phyloP scores from a whole-genome alignment of 2,113 vertebrate species.

The Pholis gunnellus region DNA sequence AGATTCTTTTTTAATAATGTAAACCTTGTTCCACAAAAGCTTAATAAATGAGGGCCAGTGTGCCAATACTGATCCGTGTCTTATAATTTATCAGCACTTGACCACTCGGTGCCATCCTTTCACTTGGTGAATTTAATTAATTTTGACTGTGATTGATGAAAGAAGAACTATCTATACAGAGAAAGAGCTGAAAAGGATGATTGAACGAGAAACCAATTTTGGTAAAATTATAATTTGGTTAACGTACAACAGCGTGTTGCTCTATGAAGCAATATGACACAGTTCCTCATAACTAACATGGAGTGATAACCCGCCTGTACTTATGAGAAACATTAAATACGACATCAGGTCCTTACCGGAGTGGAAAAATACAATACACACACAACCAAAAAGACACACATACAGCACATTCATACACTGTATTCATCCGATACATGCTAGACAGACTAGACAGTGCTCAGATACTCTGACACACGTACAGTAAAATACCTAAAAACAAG shows the following conservation, averaged over 20 bases:
- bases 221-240: conserved; percentile 8
- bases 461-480: not conserved
- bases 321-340: not conserved
- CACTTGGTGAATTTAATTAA: conserved; percentile 8
- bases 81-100: conserved; percentile 40
- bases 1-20: not conserved
- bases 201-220: conserved; percentile 18
- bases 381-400: too few relatives aligned
- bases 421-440: not conserved
- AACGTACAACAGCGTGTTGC: not conserved
- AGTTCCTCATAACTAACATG: not conserved
- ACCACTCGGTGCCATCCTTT: not conserved
- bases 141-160: conserved; percentile 32
- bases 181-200: conserved; percentile 6
- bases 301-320: not conserved
- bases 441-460: not conserved
- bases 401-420: not conserved
- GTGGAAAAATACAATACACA: not conserved
- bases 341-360: not conserved
- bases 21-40: not conserved
- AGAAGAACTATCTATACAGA: not conserved
- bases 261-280: not conserved
- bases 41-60: conserved; percentile 21
- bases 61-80: conserved; percentile 20
- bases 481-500: too few relatives aligned